phyloP scores from a whole-genome alignment of 2,888 invertebrate species.

The Salpingus planirostris region DNA sequence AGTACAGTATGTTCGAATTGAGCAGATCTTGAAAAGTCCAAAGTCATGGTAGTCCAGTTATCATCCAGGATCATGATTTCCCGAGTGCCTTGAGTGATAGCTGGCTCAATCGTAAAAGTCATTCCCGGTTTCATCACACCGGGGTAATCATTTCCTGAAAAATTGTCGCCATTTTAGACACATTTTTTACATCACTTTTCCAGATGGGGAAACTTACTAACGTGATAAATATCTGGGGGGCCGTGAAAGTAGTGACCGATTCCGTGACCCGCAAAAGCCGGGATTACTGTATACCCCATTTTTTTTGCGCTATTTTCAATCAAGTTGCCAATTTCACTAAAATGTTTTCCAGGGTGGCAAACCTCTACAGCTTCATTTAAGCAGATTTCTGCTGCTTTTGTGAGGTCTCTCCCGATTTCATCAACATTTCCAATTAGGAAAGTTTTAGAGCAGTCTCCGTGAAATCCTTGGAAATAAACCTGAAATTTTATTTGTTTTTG shows the following conservation, averaged over 20 bases:
- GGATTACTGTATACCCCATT: conserved; percentile 59
- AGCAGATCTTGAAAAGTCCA: conserved; percentile 73
- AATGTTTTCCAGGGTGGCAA: conserved; percentile 54
- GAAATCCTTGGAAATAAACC: conserved; percentile 74
- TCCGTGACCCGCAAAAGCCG: conserved; percentile 84
- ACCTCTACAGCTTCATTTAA: conserved; percentile 52
- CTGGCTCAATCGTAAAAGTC: conserved; percentile 93
- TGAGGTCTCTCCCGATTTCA: conserved; percentile 57
- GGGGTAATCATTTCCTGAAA: conserved; percentile 52
- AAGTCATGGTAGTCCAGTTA: conserved; percentile 86
- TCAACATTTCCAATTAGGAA: conserved; percentile 80
- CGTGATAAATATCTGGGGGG: conserved; percentile 82
- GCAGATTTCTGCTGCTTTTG: conserved; percentile 62
- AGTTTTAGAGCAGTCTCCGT: conserved; percentile 89
- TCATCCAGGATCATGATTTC: conserved; percentile 68
- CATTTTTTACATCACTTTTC: background rate
- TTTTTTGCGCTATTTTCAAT: conserved; percentile 57
- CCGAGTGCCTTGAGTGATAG: conserved; percentile 64
- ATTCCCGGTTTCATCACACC: conserved; percentile 78
- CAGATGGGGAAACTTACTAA: conserved; percentile 46
- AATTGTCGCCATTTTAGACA: background rate
- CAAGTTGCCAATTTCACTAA: conserved; percentile 53
- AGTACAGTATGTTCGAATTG: conserved; percentile 90
- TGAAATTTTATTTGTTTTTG: conserved; percentile 38
- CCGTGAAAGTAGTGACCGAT: conserved; percentile 90